phyloP scores from a whole-genome alignment of 2,113 vertebrate species.

The Crotalus helleri region DNA sequence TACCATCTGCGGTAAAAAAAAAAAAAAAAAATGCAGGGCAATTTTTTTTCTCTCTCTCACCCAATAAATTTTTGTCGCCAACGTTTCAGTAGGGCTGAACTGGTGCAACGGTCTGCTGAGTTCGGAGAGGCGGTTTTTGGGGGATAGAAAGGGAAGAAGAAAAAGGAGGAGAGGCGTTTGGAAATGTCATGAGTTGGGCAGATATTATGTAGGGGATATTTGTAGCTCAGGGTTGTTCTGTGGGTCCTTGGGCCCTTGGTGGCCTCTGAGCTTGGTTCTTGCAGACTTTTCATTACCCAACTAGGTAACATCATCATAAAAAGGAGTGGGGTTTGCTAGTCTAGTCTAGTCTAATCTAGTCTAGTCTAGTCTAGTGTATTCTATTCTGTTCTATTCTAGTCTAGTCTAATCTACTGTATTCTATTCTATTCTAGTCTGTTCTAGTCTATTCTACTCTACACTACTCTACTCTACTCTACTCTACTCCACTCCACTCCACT shows the following conservation, averaged over 20 bases:
- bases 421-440: too few species aligned
- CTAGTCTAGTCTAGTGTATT: too few species aligned
- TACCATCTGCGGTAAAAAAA: background rate
- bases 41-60: too few species aligned
- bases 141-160: background rate
- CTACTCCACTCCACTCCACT: too few species aligned
- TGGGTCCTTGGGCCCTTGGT: background rate
- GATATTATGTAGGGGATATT: background rate
- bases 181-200: background rate
- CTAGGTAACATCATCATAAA: background rate
- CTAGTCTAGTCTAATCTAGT: too few species aligned
- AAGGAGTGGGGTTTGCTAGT: background rate
- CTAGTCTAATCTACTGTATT: too few species aligned
- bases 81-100: background rate
- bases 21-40: background rate
- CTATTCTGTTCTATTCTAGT: too few species aligned
- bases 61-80: background rate
- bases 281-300: background rate
- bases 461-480: too few species aligned
- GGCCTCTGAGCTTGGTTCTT: background rate
- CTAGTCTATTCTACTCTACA: too few species aligned
- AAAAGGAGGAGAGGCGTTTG: background rate
- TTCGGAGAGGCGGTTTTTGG: background rate
- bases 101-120: too few species aligned
- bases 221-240: background rate